These are phyloP conservation scores for Ia io DNA, from an alignment of 2,113 vertebrate species.

Conservation along the genomic window DNA sequence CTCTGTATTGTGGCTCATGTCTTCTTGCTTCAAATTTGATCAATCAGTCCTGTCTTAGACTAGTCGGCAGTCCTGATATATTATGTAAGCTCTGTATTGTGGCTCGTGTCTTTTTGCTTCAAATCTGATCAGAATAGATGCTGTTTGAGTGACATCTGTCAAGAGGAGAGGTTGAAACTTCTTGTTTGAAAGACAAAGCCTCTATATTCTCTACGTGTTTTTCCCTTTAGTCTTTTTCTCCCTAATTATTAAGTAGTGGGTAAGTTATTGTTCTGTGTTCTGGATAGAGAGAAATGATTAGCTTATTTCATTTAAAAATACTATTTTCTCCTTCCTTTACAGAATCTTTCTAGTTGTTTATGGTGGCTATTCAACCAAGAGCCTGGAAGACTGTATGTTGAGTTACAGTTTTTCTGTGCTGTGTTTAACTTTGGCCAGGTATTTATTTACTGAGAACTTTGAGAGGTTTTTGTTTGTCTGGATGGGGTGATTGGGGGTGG, in stretches of 20 bases:
- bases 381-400: slow-evolving; percentile 93
- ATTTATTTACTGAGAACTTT: slow-evolving; percentile 57
- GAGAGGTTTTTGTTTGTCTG: not conserved
- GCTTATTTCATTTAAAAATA: slow-evolving; percentile 21
- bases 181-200: slow-evolving; percentile 68
- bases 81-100: slow-evolving; percentile 68
- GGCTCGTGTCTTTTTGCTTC: slow-evolving; percentile 61
- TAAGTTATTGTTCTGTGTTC: slow-evolving; percentile 54
- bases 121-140: slow-evolving; percentile 64
- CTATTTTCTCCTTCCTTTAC: slow-evolving; percentile 54
- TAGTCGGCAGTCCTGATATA: slow-evolving; percentile 44
- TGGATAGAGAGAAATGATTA: slow-evolving; percentile 53
- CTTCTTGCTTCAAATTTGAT: slow-evolving; percentile 62
- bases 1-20: slow-evolving; percentile 54
- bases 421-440: slow-evolving; percentile 97
- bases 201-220: slow-evolving; percentile 60
- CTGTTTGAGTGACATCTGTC: slow-evolving; percentile 73
- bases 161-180: slow-evolving; percentile 64
- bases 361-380: slow-evolving; percentile 94
- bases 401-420: slow-evolving; percentile 97
- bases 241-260: slow-evolving; percentile 47
- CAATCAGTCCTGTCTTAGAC: slow-evolving; percentile 49
- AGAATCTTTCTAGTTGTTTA: slow-evolving; percentile 95
- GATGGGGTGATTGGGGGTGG: not conserved
- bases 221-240: slow-evolving; percentile 37